phyloP scores from a whole-genome alignment of 2,113 vertebrate genomes.

The Irena cyanogastra region DNA sequence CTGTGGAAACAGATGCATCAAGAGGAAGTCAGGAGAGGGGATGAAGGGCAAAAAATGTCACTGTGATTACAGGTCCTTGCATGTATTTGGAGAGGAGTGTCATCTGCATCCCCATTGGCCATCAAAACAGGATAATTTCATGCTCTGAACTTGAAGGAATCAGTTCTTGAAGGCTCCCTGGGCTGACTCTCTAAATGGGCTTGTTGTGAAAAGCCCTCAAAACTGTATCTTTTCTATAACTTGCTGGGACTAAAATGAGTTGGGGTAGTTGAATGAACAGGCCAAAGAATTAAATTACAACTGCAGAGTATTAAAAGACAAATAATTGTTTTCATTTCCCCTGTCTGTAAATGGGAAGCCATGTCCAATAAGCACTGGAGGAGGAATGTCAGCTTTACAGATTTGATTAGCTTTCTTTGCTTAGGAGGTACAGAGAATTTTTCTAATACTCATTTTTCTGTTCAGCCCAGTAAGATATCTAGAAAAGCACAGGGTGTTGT shows the following conservation, averaged over 20 bases:
- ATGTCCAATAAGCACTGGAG: neutral
- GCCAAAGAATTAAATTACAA: neutral
- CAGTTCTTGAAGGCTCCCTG: neutral
- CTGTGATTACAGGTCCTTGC: neutral
- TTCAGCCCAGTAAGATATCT: neutral
- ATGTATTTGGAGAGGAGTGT: neutral
- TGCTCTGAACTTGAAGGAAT: neutral
- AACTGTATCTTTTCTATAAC: neutral
- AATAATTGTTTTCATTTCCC: neutral
- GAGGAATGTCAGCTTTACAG: accelerated
- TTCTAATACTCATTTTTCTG: neutral
- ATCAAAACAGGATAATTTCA: neutral
- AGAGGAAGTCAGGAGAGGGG: neutral
- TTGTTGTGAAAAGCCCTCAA: neutral
- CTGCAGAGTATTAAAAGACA: neutral
- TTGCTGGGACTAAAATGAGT: neutral
- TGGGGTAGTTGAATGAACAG: neutral
- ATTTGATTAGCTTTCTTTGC: neutral
- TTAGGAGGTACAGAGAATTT: neutral
- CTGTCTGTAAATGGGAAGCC: neutral
- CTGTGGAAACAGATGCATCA: neutral
- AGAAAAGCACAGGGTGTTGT: neutral
- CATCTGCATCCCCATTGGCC: neutral
- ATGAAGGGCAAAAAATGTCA: neutral
- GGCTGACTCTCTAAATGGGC: neutral